Evolutionary conservation across 2,797 vertebrate species (phyloP), one percentile per base, ranked within the genome.

Genomic region (Lophius americanus): DNA sequence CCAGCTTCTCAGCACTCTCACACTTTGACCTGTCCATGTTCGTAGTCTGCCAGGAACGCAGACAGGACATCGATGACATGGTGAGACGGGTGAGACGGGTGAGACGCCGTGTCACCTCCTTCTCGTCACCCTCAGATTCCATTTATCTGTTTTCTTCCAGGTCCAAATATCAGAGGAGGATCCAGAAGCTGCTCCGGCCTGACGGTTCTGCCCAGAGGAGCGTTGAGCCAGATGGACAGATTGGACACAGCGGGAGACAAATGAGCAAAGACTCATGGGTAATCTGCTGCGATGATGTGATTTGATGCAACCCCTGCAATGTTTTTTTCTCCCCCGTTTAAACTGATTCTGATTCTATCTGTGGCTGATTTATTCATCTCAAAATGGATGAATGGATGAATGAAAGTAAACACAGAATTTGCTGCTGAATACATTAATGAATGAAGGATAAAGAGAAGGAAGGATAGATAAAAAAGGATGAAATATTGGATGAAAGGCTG

Each of bases 221-320:
- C 67, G 3, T 42, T 54, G 32, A 67, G 72, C 62, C 69, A 73
- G 73, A 63, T 32, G 41, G 73, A 78, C 81, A 76, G 79, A 76
- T 66, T 68, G 73, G 60, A 68, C 54, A 38, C 69, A 70, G 63
- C 53, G 8, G 64, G 51, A 71, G 42, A 67, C 75, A 71, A 78
- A 87, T 73, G 70, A 80, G 78, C 78, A 75, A 53, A 76, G 78
- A 73, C 60, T 81, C 10, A 14, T 77, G 76, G 70, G 62, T 85
- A 79, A 85, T 87, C 80, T 83, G 72, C 57, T 41, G 33, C 57
- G 50, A 78, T 85, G 64, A 81, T 79, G 53, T 54, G 52, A 83
- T 87, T 56, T 61, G 64, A 76, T 62, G 36, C 43, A 73, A 56
- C 55, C 39, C 68, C 68, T 68, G 76, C 23, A 41, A 69, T 35